Conservation (phyloP, 2,797 vertebrate genomes). For the Hydrolagus colliei region DNA sequence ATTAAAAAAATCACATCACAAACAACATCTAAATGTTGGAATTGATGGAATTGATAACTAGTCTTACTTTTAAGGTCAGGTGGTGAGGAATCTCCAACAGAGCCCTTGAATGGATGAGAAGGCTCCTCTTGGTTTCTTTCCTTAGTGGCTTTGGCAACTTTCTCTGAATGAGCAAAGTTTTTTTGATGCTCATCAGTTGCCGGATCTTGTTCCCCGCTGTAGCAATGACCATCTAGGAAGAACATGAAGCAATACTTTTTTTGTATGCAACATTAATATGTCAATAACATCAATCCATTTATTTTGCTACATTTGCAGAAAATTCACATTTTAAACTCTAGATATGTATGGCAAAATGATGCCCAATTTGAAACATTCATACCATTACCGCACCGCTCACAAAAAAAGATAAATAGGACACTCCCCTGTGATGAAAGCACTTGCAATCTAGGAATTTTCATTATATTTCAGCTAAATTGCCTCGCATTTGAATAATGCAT, state of each 20-base stretch:
- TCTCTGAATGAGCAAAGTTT: conserved; percentile 49
- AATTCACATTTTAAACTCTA: background rate
- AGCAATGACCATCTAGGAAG: conserved; percentile 57
- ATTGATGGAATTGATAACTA: conserved; percentile 33
- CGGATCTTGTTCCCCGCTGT: conserved; percentile 46
- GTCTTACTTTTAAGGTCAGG: conserved; percentile 63
- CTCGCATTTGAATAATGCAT: background rate
- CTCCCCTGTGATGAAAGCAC: background rate
- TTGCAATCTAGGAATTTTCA: conserved; percentile 1
- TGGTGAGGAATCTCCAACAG: conserved; percentile 47
- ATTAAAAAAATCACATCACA: background rate
- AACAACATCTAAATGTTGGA: conserved; percentile 27
- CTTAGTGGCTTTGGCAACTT: conserved; percentile 39
- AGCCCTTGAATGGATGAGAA: conserved; percentile 41
- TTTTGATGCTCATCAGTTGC: conserved; percentile 52
- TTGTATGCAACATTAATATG: background rate
- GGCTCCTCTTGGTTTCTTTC: conserved; percentile 43
- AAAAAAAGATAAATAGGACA: background rate
- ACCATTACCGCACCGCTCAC: background rate
- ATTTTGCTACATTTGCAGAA: background rate
- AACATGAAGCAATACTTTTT: conserved; percentile 34
- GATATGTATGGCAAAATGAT: background rate
- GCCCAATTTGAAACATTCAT: background rate
- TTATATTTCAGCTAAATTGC: conserved; percentile 1
- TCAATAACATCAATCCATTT: background rate